Base-by-base conservation (phyloP, 2,888 invertebrate species). In the Mantis religiosa region DNA sequence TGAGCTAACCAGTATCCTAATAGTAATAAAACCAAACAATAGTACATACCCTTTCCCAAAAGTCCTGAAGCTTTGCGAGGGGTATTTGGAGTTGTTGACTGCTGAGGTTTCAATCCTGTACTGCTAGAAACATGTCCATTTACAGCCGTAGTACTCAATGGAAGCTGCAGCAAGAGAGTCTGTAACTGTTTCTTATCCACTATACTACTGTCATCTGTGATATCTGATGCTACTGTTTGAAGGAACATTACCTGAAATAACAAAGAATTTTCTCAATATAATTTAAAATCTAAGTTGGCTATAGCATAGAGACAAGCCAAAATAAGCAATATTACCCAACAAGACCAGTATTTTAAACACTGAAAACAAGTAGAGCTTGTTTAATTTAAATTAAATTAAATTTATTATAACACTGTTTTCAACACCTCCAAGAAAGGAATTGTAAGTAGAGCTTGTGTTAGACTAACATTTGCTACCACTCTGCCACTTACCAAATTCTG, bases 401-500 rank as follows among this genome's bases (percentile, higher is more conserved):
- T n/a, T n/a, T n/a, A n/a, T n/a, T n/a, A n/a, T n/a, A n/a, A n/a
- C n/a, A n/a, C n/a, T n/a, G n/a, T n/a, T n/a, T n/a, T n/a, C n/a
- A n/a, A n/a, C n/a, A n/a, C n/a, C n/a, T n/a, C n/a, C n/a, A n/a
- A n/a, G n/a, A n/a, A n/a, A n/a, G n/a, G n/a, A n/a, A n/a, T n/a
- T n/a, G n/a, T n/a, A n/a, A n/a, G n/a, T n/a, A n/a, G 9, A 41
- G 12, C 41, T 41, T 41, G 41, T 2, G 12, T 12, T 41, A 41
- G 9, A 12, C 1, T 41, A 34, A 34, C 7, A 41, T 41, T 41
- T 41, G 12, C 41, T 12, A 41, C 8, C 7, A 83, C 34, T 84
- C 41, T 28, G 85, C 28, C 83, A 92, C 93, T 92, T 92, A 95
- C 95, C 92, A 97, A 94, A 90, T 94, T 94, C 90, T 95, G 94